Evolutionary conservation across 2,797 vertebrate genomes (phyloP), one percentile per base, ranked within the genome.

Genomic region (Aldrovandia affinis): DNA sequence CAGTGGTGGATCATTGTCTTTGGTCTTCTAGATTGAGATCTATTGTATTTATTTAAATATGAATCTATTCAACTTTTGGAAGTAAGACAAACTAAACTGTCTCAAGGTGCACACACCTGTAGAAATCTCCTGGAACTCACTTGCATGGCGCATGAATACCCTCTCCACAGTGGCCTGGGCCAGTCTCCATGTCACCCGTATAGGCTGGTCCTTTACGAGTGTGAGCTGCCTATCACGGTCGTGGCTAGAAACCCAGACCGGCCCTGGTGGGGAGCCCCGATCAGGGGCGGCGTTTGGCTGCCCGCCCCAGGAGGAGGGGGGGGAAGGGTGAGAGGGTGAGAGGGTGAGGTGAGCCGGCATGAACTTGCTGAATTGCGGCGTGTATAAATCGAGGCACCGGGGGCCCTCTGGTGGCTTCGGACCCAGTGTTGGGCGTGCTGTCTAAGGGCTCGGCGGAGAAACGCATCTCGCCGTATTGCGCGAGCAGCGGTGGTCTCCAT

Each of bases 401-500:
- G 54, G n/a, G n/a, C 57, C 42, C 39, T 25, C 36, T 15, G 57
- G n/a, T 33, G 12, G 61, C 55, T 78, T 61, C 28, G 14, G 36
- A 42, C 54, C 22, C 44, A 50, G 28, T 63, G 50, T 30, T 47
- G 44, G 82, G n/a, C 55, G 79, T 44, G 59, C 83, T 33, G 7
- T 80, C 57, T 61, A 44, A 42, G 61, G 52, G 0, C 44, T 50
- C 80, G 77, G 44, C 52, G 52, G 61, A 73, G 52, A 78, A 65
- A 25, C 28, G 18, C 44, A 77, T 82, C 75, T 63, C 44, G 78
- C 68, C n/a, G 65, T 25, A n/a, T 57, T 30, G 18, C 61, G 25
- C 55, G 2, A 70, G 44, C 33, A 78, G 36, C 20, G 20, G 39
- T 39, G 39, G 79, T 85, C 55, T 82, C 81, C 77, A 84, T 85